Percentiles rank a stretch among this genome's conserved stretches.
Evolutionary conservation across 2,888 invertebrate genomes (phyloP).

Genomic region (Miltochrista miniata): DNA sequence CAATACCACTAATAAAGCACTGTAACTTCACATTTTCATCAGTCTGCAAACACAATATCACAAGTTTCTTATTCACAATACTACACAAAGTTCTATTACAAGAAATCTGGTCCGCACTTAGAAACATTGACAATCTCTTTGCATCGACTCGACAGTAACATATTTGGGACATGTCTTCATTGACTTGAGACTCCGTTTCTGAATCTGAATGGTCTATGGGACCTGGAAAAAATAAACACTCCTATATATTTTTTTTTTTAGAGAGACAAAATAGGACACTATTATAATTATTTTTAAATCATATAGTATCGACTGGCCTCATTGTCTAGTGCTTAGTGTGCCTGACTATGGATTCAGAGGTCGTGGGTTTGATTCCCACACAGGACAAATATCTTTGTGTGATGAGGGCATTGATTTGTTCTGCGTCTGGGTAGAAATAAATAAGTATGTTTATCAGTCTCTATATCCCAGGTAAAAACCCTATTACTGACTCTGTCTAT

Average conservation of each 20-base stretch:
- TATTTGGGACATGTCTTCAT: slow-evolving; percentile 62
- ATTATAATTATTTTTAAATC: too few relatives aligned
- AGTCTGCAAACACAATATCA: slow-evolving; percentile 89
- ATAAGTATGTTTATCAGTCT: too few relatives aligned
- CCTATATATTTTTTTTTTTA: neutral
- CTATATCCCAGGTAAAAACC: too few relatives aligned
- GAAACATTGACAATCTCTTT: slow-evolving; percentile 90
- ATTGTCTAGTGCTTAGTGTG: too few relatives aligned
- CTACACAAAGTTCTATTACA: slow-evolving; percentile 90
- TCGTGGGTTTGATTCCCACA: too few relatives aligned
- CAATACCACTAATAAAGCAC: slow-evolving; percentile 91
- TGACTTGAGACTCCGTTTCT: slow-evolving; percentile 69
- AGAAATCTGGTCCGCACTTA: slow-evolving; percentile 90
- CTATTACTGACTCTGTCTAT: too few relatives aligned
- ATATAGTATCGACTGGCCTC: too few relatives aligned
- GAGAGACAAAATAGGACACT: too few relatives aligned
- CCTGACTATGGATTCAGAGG: too few relatives aligned
- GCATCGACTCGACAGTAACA: slow-evolving; percentile 88
- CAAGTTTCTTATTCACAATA: slow-evolving; percentile 88
- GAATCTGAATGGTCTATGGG: slow-evolving; percentile 77
- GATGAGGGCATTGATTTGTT: too few relatives aligned
- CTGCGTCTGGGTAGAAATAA: too few relatives aligned
- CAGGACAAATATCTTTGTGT: too few relatives aligned
- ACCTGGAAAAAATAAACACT: slow-evolving; percentile 44
- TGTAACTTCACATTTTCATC: slow-evolving; percentile 90